Evolutionary conservation across 2,888 invertebrate species (phyloP), one percentile per base, ranked within the genome.

Genomic region (Spilarctia lutea): DNA sequence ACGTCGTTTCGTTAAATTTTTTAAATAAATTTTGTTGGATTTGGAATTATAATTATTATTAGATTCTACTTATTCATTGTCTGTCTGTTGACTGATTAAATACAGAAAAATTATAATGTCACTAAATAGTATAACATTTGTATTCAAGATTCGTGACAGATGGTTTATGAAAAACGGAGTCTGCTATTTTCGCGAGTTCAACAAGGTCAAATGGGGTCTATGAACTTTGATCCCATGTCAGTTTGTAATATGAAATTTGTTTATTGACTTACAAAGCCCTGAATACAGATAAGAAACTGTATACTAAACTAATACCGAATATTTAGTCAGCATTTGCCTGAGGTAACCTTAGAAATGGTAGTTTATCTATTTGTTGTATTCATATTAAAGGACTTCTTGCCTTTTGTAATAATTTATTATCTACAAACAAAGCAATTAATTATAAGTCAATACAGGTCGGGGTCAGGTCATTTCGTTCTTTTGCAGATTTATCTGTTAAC

Each of bases 241-340:
- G 35, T 52, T 72, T 72, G 48, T 52, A 66, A 52, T 66, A 65
- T 39, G 35, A 72, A 72, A 72, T 72, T 20, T 16, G 63, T 65
- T 65, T 65, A 48, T 71, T 35, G 71, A 71, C 33, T 71, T 65
- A 48, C 71, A 48, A 65, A 71, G 30, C 45, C 24, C 27, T 48
- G 65, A 66, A 72, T 72, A 66, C 39, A 45, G 48, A 6, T 27
- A 65, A 73, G 52, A 65, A 69, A 65, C 48, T 65, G 48, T 73
- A 56, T 24, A 30, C 18, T 30, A 69, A 65, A n/a, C 52, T 39
- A 11, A 33, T 69, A 68, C 30, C 11, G 45, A 48, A 45, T 68
- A 48, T 68, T 30, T 30, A 68, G n/a, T 48, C 30, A 24, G 20
- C 10, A 30, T 45, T 67, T 67, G 30, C 30, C 45, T 30, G 42